Evolutionary conservation across 2,888 invertebrate species (phyloP), one percentile per base, ranked within the genome.

Genomic region (Hemaris fuciformis): DNA sequence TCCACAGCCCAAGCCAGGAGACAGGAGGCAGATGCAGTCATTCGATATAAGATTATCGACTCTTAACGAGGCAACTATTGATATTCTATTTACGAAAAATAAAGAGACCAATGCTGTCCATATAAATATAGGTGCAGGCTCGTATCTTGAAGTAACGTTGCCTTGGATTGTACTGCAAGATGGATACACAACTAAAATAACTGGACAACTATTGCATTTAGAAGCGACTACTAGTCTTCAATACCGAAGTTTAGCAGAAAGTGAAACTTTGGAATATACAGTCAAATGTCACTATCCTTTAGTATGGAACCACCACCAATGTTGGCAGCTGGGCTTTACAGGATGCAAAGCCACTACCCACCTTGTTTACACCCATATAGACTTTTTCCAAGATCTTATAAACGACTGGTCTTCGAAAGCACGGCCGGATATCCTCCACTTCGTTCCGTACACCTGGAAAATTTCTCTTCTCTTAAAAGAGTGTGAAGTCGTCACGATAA

Each of bases 371-470:
- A 96, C 97, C 67, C 99, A 99, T 85, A 99, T 99, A 88, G 96
- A 97, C 83, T 99, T 99, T 88, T 98, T 99, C 84, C 96, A 97
- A 91, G 99, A 99, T 92, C 93, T 99, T 80, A 96, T 99, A 23
- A 98, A 98, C 78, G 99, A 99, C 83, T 99, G 99, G 99, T 95
- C 98, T 0, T 96, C 96, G 63, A 99, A 99, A 94, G 95, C 97
- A 6, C 95, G 96, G 13, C 98, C 99, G 0, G 99, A 99, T 84
- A 94, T 99, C 61, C 93, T 98, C 62, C 96, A 97, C 79, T 99
- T 99, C 90, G 96, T 99, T 60, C 99, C 99, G 1, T 99, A 99
- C 86, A 98, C 98, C 0, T 99, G 98, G 96, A 96, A 97, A 81
- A 97, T 99, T 76, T 97, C 96, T 65, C 93, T 99, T 65, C 93